Conservation (phyloP, 2,113 vertebrate genomes). For the Neolamprologus caudopunctatus region DNA sequence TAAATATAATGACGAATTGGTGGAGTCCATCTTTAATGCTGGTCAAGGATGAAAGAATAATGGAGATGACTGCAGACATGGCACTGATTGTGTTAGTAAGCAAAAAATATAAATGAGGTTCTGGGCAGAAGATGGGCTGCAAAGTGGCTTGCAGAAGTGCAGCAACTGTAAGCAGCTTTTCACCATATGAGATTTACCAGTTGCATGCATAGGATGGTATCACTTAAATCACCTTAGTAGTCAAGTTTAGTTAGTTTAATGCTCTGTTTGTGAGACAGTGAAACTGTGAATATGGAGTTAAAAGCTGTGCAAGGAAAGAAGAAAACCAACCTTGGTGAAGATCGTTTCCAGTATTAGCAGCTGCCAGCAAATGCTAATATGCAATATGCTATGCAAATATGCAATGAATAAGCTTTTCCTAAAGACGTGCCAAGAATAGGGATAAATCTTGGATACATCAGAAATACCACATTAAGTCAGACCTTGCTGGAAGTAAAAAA, state of each 20-base stretch:
- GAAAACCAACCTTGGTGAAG: not conserved
- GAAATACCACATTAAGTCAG: not conserved
- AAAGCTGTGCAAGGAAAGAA: not conserved
- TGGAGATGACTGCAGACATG: not conserved
- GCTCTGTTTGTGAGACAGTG: rapidly evolving
- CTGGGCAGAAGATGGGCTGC: not conserved
- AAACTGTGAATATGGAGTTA: not conserved
- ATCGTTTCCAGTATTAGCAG: not conserved
- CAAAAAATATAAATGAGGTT: not conserved
- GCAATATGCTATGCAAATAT: not conserved
- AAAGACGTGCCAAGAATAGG: not conserved
- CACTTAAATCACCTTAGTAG: not conserved
- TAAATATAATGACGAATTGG: rapidly evolving
- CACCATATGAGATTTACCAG: not conserved
- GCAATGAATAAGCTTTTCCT: not conserved
- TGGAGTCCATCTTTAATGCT: not conserved
- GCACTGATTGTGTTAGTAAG: not conserved
- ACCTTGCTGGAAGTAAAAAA: not conserved
- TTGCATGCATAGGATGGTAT: not conserved
- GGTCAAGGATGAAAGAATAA: not conserved
- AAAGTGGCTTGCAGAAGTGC: not conserved
- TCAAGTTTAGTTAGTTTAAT: not conserved
- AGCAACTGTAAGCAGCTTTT: not conserved
- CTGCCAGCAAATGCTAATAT: not conserved
- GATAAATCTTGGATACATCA: not conserved